A percentile compares a stretch with the other conserved stretches of the same genome.
phyloP scores from a whole-genome alignment of 2,113 vertebrate species.

The Eurypyga helias region DNA sequence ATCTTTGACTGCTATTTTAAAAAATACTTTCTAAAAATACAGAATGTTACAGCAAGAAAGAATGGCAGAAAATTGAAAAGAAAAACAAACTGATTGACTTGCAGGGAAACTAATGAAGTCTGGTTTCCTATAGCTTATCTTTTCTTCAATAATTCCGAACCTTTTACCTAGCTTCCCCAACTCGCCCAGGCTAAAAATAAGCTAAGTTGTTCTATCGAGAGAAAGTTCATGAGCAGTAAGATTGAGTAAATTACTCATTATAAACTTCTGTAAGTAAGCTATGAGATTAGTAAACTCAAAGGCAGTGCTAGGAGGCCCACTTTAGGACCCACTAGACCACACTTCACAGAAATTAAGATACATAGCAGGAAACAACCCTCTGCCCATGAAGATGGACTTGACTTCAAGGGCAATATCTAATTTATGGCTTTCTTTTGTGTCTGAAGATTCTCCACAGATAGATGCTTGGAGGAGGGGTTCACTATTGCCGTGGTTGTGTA shows the following conservation, averaged over 20 bases:
- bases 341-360: background rate
- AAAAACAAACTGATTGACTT: background rate
- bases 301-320: background rate
- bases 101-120: background rate
- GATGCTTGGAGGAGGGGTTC: constrained; percentile 22
- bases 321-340: background rate
- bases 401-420: background rate
- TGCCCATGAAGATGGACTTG: background rate
- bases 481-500: background rate
- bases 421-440: constrained; percentile 18
- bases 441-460: background rate
- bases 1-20: background rate
- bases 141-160: background rate
- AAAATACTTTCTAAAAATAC: background rate
- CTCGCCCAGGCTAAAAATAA: background rate
- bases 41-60: background rate
- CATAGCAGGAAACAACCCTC: background rate
- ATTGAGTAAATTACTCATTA: constrained; percentile 5
- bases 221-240: background rate
- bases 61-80: background rate
- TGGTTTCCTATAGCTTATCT: background rate
- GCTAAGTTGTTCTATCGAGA: background rate
- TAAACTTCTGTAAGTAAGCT: background rate
- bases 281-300: background rate
- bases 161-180: background rate